Evolutionary conservation across 2,888 invertebrate species (phyloP).

Genomic region (Ischnura elegans): DNA sequence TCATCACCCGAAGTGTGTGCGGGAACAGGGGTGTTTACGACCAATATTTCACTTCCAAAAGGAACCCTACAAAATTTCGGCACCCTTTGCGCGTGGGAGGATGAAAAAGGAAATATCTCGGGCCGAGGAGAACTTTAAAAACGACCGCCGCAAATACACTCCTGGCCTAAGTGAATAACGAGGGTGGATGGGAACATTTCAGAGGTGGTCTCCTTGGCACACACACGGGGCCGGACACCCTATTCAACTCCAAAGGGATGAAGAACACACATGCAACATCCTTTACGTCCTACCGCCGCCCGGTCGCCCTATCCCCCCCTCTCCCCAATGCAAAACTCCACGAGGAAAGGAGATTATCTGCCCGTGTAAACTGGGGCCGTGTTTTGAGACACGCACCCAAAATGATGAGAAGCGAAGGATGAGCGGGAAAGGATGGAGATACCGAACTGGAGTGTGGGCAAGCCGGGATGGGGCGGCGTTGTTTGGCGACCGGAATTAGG

Average conservation of each 20-base stretch:
- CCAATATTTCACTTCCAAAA: neutral
- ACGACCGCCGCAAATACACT: neutral
- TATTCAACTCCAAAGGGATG: neutral
- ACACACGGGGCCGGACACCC: neutral
- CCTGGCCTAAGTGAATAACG: neutral
- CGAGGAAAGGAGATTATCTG: constrained; percentile 46
- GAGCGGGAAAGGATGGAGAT: neutral
- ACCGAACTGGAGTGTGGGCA: neutral
- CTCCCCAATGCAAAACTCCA: neutral
- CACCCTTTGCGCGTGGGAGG: neutral
- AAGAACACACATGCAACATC: neutral
- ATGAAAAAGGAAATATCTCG: neutral
- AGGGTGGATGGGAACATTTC: neutral
- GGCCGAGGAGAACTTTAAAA: neutral
- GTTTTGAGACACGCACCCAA: constrained; percentile 15
- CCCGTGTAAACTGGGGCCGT: constrained; percentile 29
- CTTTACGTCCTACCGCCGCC: neutral
- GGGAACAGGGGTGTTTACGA: neutral
- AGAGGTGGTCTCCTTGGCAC: neutral
- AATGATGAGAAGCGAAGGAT: neutral
- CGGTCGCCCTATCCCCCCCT: neutral
- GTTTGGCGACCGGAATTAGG: constrained; percentile 49
- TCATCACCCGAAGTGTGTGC: too few species aligned
- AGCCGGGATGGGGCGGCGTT: neutral
- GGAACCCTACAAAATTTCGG: neutral